phyloP scores from a whole-genome alignment of 2,113 vertebrate species.

The Nanger granti region DNA sequence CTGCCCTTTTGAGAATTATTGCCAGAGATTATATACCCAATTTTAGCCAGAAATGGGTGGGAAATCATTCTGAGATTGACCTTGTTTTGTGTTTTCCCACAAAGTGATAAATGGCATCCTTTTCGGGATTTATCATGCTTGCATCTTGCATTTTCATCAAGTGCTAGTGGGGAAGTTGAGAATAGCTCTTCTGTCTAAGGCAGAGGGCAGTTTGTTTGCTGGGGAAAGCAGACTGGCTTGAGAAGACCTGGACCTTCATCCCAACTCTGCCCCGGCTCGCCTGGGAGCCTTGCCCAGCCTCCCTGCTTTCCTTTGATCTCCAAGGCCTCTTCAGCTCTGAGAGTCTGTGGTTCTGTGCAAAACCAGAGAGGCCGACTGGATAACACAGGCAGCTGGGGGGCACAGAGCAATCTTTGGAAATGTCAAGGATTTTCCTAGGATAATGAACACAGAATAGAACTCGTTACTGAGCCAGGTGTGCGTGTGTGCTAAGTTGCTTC shows the following conservation, averaged over 20 bases:
- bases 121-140: neutral
- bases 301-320: neutral
- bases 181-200: neutral
- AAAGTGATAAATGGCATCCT: neutral
- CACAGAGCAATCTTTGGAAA: conserved; percentile 1
- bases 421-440: neutral
- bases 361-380: neutral
- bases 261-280: neutral
- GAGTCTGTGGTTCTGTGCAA: neutral
- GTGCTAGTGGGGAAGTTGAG: neutral
- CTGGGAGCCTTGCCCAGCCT: neutral
- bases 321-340: neutral
- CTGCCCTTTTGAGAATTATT: neutral
- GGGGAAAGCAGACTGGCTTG: neutral
- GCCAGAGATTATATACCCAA: neutral
- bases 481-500: neutral
- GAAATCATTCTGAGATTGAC: conserved; percentile 5
- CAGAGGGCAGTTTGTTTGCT: neutral
- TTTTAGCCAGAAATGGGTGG: neutral
- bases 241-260: neutral
- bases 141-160: neutral
- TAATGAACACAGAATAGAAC: neutral
- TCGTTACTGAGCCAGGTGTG: neutral
- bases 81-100: neutral
- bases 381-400: neutral